Percentiles rank a stretch among this genome's conserved stretches.
phyloP scores from a whole-genome alignment of 1,140 invertebrate genomes.

The Temnothorax curvispinosus region DNA sequence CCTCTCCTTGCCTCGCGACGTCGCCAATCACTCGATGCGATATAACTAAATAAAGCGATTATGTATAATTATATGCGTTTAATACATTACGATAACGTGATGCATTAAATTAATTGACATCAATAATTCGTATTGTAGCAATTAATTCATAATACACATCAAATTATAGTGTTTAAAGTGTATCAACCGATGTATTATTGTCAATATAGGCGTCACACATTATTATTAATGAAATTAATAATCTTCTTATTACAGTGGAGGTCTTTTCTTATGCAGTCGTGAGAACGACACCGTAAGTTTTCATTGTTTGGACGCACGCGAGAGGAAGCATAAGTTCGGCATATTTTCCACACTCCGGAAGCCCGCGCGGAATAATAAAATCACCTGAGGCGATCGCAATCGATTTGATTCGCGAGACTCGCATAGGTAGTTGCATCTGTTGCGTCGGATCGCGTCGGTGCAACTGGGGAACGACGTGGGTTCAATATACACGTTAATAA shows the following conservation, averaged over 20 bases:
- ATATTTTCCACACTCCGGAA: background rate
- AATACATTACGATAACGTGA: background rate
- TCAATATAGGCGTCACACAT: background rate
- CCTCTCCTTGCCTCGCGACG: background rate
- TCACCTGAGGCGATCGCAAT: background rate
- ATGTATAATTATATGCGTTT: background rate
- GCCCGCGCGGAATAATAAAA: background rate
- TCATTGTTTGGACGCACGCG: background rate
- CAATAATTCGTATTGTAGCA: background rate
- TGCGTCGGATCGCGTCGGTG: background rate
- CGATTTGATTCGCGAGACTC: constrained; percentile 1
- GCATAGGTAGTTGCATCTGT: constrained; percentile 20
- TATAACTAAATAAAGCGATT: background rate
- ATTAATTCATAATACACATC: background rate
- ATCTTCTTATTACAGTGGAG: background rate
- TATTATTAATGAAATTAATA: background rate
- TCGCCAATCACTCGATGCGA: too few relatives aligned
- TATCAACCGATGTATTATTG: background rate
- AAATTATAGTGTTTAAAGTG: background rate
- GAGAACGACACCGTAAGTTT: background rate
- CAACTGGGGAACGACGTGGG: background rate
- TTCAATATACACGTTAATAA: constrained; percentile 21
- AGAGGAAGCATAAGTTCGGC: too few relatives aligned
- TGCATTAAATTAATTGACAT: constrained; percentile 18
- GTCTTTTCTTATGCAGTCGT: background rate